Percentiles rank a stretch among this genome's conserved stretches.
Evolutionary conservation across 2,113 vertebrate genomes (phyloP).

Genomic region (Acanthisitta chloris): DNA sequence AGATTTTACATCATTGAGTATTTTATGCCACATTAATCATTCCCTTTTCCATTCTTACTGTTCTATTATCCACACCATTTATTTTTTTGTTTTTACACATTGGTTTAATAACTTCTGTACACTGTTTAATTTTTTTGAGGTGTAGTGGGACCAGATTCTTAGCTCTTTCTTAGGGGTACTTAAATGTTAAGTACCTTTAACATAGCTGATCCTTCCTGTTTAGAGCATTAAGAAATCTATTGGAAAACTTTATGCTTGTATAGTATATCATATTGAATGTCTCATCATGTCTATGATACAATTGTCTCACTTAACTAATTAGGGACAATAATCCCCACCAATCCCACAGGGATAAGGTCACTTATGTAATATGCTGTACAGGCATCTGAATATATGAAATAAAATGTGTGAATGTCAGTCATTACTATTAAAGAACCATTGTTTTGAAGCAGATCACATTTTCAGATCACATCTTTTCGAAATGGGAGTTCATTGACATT

Average conservation of each 20-base stretch:
- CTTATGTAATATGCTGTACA: neutral
- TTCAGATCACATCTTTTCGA: neutral
- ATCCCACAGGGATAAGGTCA: neutral
- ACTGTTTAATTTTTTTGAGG: neutral
- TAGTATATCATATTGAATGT: neutral
- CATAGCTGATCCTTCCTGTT: neutral
- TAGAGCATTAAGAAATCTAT: neutral
- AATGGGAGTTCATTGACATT: neutral
- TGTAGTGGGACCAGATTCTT: neutral
- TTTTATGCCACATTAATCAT: neutral
- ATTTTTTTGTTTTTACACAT: neutral
- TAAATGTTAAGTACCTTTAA: neutral
- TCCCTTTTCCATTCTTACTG: neutral
- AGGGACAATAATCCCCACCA: neutral
- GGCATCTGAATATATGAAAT: neutral
- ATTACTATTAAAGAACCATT: neutral
- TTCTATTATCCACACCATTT: neutral
- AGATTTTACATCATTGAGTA: neutral
- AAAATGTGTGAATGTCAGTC: neutral
- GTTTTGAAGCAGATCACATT: neutral
- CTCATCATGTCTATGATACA: neutral
- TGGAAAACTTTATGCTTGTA: neutral
- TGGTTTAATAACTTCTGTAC: neutral
- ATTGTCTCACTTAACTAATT: neutral
- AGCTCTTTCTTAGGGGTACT: neutral